These are phyloP conservation scores for Rhinichthys osculus DNA, from an alignment of 2,797 vertebrate species.

Conservation along the genomic window DNA sequence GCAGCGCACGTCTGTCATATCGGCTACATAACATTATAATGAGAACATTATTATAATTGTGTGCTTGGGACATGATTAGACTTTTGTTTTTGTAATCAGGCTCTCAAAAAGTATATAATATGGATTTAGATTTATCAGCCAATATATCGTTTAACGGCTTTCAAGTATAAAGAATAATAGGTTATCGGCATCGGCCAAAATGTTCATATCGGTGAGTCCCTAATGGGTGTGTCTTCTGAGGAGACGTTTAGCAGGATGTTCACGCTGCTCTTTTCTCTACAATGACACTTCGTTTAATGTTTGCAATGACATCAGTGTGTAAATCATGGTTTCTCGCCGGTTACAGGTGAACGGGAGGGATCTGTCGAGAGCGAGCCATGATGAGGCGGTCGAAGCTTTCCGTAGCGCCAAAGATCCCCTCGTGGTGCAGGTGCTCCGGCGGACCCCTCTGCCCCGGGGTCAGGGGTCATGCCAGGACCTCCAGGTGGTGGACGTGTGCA, in stretches of 20 bases:
- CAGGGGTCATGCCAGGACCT: constrained; percentile 84
- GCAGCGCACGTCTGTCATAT: no score
- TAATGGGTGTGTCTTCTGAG: neutral
- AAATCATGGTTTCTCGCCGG: rapidly evolving
- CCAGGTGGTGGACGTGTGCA: constrained; percentile 90
- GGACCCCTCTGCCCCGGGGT: constrained; percentile 82
- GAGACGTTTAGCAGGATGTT: neutral
- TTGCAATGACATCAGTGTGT: neutral
- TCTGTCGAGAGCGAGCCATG: constrained; percentile 93
- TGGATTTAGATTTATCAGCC: no score
- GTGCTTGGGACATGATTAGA: no score
- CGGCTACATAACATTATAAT: no score
- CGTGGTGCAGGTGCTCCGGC: constrained; percentile 92
- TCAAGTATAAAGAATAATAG: no score
- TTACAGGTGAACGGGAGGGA: constrained; percentile 94
- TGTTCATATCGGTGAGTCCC: no score
- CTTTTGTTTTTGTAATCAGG: no score
- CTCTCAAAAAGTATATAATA: no score
- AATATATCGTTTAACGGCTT: no score
- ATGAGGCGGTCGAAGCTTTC: constrained; percentile 92
- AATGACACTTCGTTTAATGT: neutral
- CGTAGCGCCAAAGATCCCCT: constrained; percentile 92
- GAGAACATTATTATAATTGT: no score
- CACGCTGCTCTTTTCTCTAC: neutral
- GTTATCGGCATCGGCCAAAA: no score